phyloP scores from a whole-genome alignment of 2,113 vertebrate genomes.

The Carassius gibelio region DNA sequence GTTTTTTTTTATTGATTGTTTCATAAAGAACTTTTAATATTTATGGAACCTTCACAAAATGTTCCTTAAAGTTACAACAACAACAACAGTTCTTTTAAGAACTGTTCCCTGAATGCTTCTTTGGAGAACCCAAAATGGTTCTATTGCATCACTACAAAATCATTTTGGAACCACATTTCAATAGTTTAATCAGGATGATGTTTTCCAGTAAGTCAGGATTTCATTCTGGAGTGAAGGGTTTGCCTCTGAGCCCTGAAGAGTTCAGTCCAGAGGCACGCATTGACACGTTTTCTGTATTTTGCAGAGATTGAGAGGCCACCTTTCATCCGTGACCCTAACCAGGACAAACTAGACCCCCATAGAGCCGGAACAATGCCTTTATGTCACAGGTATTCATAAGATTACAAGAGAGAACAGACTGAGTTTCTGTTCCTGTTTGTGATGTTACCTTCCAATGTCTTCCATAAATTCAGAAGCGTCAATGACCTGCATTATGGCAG shows the following conservation, averaged over 20 bases:
- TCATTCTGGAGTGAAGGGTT: not conserved
- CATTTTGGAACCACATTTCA: not conserved
- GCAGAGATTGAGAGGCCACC: conserved; percentile 30
- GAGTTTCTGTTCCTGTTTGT: not conserved
- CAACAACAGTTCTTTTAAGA: no score
- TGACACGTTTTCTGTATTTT: conserved; percentile 10
- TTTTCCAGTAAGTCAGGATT: not conserved
- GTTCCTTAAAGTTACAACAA: not conserved
- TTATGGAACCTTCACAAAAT: not conserved
- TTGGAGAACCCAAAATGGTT: not conserved
- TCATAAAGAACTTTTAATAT: not conserved
- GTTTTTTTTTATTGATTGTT: not conserved
- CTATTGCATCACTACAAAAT: not conserved
- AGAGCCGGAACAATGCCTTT: conserved; percentile 17
- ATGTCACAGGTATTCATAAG: not conserved
- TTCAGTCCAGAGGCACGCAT: not conserved
- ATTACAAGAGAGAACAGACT: not conserved
- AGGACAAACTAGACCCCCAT: conserved; percentile 54
- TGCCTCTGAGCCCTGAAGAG: not conserved
- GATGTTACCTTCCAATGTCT: not conserved
- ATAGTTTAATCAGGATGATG: not conserved
- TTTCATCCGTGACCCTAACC: conserved; percentile 51
- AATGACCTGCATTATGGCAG: not conserved
- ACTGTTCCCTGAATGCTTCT: no score
- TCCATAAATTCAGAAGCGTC: not conserved